phyloP scores from a whole-genome alignment of 2,888 invertebrate genomes.

The Noctua comes region DNA sequence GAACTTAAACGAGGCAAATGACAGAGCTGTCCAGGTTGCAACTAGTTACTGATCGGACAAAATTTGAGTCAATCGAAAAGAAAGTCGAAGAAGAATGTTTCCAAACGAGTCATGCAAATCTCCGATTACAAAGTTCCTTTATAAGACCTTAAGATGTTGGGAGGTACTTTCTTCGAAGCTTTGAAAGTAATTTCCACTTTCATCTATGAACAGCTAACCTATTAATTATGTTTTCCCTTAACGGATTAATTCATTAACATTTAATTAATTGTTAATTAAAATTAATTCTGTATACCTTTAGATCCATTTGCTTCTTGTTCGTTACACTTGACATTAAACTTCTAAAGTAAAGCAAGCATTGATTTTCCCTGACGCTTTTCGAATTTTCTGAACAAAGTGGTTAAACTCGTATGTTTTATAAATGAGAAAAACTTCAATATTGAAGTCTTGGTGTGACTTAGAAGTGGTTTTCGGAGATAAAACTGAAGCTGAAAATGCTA shows the following conservation, averaged over 20 bases:
- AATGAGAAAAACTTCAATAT: constrained; percentile 43
- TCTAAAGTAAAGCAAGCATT: constrained; percentile 3
- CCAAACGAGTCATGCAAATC: background rate
- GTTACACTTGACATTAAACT: constrained; percentile 4
- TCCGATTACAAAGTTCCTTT: background rate
- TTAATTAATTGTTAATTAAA: background rate
- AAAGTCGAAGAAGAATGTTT: background rate
- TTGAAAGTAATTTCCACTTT: background rate
- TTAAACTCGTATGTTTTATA: constrained; percentile 19
- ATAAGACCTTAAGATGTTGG: background rate
- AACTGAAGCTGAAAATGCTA: constrained; percentile 2
- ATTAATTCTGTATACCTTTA: constrained; percentile 6
- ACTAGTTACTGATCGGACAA: background rate
- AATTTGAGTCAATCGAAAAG: background rate
- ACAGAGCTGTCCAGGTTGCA: background rate
- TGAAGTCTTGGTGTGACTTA: constrained; percentile 17
- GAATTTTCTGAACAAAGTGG: constrained; percentile 8
- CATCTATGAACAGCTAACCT: background rate
- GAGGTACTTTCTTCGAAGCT: background rate
- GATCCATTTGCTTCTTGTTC: constrained; percentile 2
- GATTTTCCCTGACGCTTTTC: constrained; percentile 9
- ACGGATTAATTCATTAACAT: constrained; percentile 4
- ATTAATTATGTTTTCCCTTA: background rate
- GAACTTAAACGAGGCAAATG: background rate
- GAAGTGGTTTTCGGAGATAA: constrained; percentile 32